These are phyloP conservation scores for Oceanodroma tethys DNA, from an alignment of 2,113 vertebrate species.

Conservation along the genomic window DNA sequence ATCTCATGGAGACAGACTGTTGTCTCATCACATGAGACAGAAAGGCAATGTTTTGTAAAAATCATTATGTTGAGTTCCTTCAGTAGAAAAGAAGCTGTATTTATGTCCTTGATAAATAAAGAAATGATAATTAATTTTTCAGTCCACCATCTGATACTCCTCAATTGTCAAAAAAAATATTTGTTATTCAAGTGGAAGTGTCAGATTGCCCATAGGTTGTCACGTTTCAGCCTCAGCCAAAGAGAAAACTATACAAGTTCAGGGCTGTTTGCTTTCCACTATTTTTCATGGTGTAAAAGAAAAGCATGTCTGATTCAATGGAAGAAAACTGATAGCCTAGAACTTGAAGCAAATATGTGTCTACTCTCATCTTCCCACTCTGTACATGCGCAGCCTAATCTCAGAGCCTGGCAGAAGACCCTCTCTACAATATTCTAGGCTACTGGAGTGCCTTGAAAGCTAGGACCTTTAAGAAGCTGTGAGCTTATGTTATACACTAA, in stretches of 20 bases:
- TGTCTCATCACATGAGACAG: not conserved
- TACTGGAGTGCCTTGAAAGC: not conserved
- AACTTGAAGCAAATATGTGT: not conserved
- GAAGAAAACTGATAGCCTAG: not conserved
- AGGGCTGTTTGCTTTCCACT: not conserved
- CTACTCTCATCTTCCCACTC: not conserved
- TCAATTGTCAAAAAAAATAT: not conserved
- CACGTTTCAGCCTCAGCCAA: not conserved
- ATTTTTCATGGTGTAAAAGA: not conserved
- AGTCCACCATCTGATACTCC: not conserved
- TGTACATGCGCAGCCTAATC: no score
- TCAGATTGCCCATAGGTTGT: not conserved
- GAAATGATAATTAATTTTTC: constrained; percentile 20
- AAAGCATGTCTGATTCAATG: not conserved
- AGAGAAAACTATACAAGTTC: not conserved
- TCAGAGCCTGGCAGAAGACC: not conserved
- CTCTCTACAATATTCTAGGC: not conserved
- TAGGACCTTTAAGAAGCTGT: not conserved
- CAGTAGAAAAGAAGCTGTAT: not conserved
- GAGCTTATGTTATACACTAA: accelerated
- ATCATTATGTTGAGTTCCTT: not conserved
- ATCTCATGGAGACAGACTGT: not conserved
- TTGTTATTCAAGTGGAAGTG: constrained; percentile 18
- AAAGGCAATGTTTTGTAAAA: not conserved
- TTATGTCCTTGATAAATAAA: constrained; percentile 38